phyloP scores from a whole-genome alignment of 2,797 vertebrate genomes.

The Gallirallus australis region DNA sequence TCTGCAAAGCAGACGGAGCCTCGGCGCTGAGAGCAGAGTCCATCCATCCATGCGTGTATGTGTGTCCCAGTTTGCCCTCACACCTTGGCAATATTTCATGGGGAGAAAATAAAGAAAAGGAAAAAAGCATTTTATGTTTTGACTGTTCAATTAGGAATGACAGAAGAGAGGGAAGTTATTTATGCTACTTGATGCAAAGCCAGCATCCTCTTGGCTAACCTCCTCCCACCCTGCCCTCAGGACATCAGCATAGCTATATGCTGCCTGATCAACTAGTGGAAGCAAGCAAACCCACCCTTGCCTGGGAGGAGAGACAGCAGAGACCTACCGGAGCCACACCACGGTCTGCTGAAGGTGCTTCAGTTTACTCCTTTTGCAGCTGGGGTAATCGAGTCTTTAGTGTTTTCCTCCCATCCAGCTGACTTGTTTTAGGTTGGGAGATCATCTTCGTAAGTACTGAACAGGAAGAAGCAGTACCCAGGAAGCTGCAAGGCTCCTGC shows the following conservation, averaged over 20 bases:
- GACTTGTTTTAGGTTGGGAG: neutral
- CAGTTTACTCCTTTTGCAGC: neutral
- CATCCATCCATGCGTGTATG: no score
- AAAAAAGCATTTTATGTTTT: neutral
- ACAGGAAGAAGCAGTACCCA: neutral
- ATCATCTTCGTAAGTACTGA: neutral
- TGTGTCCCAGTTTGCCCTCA: neutral
- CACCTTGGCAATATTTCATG: neutral
- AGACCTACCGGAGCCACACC: accelerated
- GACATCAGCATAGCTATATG: neutral
- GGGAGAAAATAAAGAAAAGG: neutral
- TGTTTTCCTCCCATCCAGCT: neutral
- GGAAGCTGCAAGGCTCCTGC: neutral
- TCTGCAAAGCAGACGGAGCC: neutral
- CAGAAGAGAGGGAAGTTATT: neutral
- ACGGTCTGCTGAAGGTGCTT: neutral
- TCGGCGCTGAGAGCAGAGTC: neutral
- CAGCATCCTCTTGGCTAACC: neutral
- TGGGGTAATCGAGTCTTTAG: neutral
- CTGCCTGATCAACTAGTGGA: neutral
- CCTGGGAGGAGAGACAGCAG: neutral
- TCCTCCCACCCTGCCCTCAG: neutral
- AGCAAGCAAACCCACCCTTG: neutral
- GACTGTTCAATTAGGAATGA: neutral
- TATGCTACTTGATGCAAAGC: neutral